A percentile compares a stretch with the other conserved stretches of the same genome.
These are phyloP conservation scores for Actinernus sp. DNA, from an alignment of 92 coral and sea anemone species.

Conservation along the genomic window DNA sequence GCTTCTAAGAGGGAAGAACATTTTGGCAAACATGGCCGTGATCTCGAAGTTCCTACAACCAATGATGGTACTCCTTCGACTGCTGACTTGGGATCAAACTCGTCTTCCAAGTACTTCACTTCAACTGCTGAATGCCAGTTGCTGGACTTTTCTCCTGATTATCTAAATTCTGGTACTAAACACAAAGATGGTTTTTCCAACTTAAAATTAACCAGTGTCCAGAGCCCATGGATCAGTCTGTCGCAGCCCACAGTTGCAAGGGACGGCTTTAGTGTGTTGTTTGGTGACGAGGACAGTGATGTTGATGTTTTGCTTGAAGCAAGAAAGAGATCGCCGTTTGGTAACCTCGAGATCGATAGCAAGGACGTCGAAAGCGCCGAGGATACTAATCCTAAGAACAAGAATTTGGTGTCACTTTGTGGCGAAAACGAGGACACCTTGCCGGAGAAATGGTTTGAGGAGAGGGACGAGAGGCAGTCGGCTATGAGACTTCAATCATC, in stretches of 20 bases:
- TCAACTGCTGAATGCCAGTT: too few species aligned
- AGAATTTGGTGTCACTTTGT: neutral
- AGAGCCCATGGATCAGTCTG: slow-evolving; percentile 22
- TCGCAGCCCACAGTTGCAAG: slow-evolving; percentile 17
- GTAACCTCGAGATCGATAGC: slow-evolving; percentile 13
- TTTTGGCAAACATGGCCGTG: too few species aligned
- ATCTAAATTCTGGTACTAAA: too few species aligned
- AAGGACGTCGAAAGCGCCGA: slow-evolving; percentile 1
- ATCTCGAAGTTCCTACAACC: too few species aligned
- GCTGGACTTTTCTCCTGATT: too few species aligned
- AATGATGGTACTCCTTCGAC: too few species aligned
- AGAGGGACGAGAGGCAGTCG: neutral
- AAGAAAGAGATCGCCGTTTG: slow-evolving; percentile 32
- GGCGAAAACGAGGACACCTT: neutral
- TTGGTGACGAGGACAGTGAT: slow-evolving; percentile 1
- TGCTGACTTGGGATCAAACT: too few species aligned
- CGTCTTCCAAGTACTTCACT: too few species aligned
- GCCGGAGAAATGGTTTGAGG: neutral
- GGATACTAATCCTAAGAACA: neutral
- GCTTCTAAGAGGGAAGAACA: neutral
- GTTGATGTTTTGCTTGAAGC: neutral
- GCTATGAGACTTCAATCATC: neutral
- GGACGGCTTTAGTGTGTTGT: neutral
- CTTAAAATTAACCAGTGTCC: neutral
- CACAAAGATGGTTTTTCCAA: too few species aligned